Base-by-base conservation (phyloP, 2,797 vertebrate genomes). In the Delichon dasypus region DNA sequence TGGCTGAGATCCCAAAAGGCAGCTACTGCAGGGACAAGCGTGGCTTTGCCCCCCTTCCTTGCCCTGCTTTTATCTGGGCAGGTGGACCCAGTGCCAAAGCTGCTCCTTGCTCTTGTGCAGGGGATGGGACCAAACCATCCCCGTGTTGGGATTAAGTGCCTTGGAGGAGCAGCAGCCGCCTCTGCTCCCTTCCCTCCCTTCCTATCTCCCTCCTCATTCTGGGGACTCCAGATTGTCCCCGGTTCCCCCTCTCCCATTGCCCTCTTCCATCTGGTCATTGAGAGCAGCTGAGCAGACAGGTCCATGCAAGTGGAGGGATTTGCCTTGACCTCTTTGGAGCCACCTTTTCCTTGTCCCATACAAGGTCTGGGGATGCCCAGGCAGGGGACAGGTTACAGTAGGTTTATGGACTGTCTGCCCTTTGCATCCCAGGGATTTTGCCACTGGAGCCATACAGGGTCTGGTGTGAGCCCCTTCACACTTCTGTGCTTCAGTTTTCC, bases 121-220 rank as follows among this genome's bases (percentile, higher is more conserved):
- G 42, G 80, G 51, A 81, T 45, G 53, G 76, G 47, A 62, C 66
- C 88, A 64, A 77, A 85, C 44, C 78, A 34, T 87, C 70, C 81
- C 85, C n/a, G 8, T 0, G 0, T 6, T 79, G 82, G 87, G 27
- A 85, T 92, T 91, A 95, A 96, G 95, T 95, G 95, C 95, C 94
- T 96, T 96, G 93, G 85, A 92, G 93, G 87, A 95, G 75, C 14
- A 7, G 81, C 74, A 75, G 34, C 81, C 85, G 92, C 85, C 77
- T 26, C 88, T 47, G 40, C 51, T 74, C 34, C 61, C 19, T 48
- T 55, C 12, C 30, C 44, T 92, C 78, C 62, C 42, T 75, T 73
- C 55, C 40, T 15, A 4, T 55, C 10, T 55, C 40, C 26, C 36
- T 92, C 57, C 53, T 29, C 25, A 1, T 17, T 54, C 72, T 76